Conservation (phyloP, 2,113 vertebrate genomes). For the Tachycineta bicolor region DNA sequence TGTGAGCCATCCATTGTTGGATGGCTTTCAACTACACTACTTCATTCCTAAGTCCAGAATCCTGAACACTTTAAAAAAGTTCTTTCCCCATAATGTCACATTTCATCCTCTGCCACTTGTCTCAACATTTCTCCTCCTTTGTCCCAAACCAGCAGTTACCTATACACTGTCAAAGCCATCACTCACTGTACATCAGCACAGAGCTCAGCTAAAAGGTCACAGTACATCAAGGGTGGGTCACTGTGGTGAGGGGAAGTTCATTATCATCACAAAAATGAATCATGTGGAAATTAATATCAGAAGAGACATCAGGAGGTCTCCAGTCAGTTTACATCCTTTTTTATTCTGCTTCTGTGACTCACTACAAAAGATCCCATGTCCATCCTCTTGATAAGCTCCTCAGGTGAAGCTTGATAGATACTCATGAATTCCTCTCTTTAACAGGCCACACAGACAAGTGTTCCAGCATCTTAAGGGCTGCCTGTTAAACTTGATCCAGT, state of each 20-base stretch:
- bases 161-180: neutral
- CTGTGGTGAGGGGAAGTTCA: neutral
- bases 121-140: neutral
- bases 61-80: neutral
- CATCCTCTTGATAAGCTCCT: neutral
- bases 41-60: neutral
- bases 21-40: neutral
- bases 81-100: neutral
- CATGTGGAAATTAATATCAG: neutral
- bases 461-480: neutral
- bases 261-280: neutral
- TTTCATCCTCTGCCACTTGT: neutral
- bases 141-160: neutral
- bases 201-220: neutral
- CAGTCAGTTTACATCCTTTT: neutral
- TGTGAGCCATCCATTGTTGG: neutral
- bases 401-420: neutral
- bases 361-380: neutral
- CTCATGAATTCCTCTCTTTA: neutral
- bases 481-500: neutral
- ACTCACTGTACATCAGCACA: neutral
- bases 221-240: neutral
- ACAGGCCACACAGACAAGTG: neutral
- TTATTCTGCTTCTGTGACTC: neutral
- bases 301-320: neutral